Evolutionary conservation across 2,797 vertebrate species (phyloP), one percentile per base, ranked within the genome.

Genomic region (Galaxias olidus): DNA sequence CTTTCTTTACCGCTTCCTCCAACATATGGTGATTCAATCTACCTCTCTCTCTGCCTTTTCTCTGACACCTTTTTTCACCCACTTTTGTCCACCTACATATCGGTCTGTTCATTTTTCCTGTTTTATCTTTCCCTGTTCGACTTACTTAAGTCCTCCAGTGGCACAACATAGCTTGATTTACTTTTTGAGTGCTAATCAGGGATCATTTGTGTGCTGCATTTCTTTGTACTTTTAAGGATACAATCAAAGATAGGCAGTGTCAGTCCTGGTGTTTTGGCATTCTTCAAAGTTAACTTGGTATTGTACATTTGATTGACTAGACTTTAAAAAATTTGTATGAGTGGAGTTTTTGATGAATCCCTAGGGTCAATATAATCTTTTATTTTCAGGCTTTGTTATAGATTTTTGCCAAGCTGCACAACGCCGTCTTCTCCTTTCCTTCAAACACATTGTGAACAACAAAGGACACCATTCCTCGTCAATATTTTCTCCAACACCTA

Each of bases 391-490:
- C 53, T 48, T 47, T 55, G 42, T 19, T 19, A 55, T 65, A 71
- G 63, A 68, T 69, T 80, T 47, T 55, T 75, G 69, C 47, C 41
- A 8, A 63, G 47, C 54, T 14, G 40, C 43, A 61, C 45, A 60
- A 48, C 13, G 55, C 61, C 41, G 15, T 40, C 61, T 52, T 72
- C 65, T 40, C 42, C 73, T 62, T n/a, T n/a, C 75, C 65, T 70
- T 59, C 59, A 8, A 17, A 44, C 14, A 43, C 71, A 71, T 82
- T 67, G 61, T 50, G 41, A 69, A 66, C 70, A 62, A 52, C 15
- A 0, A 73, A 75, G 72, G 42, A 70, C 65, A 69, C 67, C 67
- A 66, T 45, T 49, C 0, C 9, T 20, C 18, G 20, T 59, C 44
- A 4, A 18, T 11, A 18, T 17, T 43, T 4, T n/a, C 42, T 44